Conservation (phyloP, 2,797 vertebrate genomes). For the Hippopotamyrus pictus region DNA sequence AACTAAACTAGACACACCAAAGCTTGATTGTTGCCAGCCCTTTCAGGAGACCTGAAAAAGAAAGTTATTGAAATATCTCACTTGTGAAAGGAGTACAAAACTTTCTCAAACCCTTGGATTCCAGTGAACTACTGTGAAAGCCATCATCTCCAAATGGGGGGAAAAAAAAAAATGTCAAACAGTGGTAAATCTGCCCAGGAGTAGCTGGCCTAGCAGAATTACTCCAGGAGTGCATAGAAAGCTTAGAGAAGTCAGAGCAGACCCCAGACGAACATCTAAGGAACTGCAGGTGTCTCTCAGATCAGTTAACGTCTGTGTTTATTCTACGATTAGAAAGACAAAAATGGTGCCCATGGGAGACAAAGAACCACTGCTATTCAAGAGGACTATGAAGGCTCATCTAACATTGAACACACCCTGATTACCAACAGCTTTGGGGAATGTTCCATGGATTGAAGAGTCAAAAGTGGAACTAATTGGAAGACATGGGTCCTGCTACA, state of each 20-base stretch:
- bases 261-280: not conserved
- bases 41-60: not conserved
- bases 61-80: not conserved
- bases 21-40: not conserved
- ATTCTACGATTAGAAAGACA: not conserved
- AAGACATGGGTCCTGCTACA: not conserved
- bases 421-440: not conserved
- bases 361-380: not conserved
- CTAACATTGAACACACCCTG: not conserved
- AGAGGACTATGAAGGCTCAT: not conserved
- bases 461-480: not conserved
- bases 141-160: not conserved
- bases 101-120: not conserved
- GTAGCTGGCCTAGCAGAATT: not conserved
- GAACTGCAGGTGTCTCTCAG: not conserved
- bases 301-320: not conserved
- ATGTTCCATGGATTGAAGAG: not conserved
- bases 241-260: not conserved
- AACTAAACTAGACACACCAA: not conserved
- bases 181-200: too few relatives aligned
- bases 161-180: too few relatives aligned
- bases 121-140: not conserved
- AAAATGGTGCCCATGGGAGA: not conserved
- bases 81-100: not conserved
- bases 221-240: not conserved